Evolutionary conservation across 2,113 vertebrate species (phyloP).

Genomic region (Abramis brama): DNA sequence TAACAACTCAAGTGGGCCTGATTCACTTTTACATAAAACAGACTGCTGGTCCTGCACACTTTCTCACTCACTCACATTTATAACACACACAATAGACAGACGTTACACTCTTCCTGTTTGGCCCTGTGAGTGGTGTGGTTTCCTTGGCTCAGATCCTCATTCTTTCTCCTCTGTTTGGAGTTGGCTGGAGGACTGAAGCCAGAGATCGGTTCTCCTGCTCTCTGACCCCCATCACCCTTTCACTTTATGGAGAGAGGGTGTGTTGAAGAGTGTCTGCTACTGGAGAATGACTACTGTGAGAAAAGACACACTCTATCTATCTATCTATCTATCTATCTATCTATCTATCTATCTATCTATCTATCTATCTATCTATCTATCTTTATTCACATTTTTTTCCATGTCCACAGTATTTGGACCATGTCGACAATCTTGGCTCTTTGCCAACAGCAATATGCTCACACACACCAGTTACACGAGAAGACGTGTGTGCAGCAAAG

Average conservation of each 20-base stretch:
- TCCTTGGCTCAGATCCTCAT: conserved; percentile 70
- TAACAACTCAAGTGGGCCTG: neutral
- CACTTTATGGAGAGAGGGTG: conserved; percentile 24
- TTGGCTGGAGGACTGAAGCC: conserved; percentile 65
- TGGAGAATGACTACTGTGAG: conserved; percentile 10
- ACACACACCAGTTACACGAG: conserved; percentile 59
- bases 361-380: no score
- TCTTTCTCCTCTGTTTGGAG: conserved; percentile 68
- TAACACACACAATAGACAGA: conserved; percentile 55
- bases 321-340: neutral
- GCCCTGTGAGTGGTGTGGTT: conserved; percentile 66
- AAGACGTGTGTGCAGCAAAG: conserved; percentile 46
- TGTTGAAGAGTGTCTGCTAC: conserved; percentile 10
- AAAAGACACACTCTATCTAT: neutral
- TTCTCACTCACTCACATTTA: neutral
- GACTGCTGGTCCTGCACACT: conserved; percentile 14
- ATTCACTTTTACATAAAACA: conserved; percentile 22
- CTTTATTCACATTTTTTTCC: no score
- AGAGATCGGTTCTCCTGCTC: conserved; percentile 56
- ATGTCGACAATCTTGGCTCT: conserved; percentile 47
- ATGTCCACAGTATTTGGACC: conserved; percentile 50
- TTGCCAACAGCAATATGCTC: conserved; percentile 61
- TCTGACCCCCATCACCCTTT: conserved; percentile 41
- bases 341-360: no score
- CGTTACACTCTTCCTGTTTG: conserved; percentile 63